Base-by-base conservation (phyloP, 2,888 invertebrate species). In the Polia nebulosa region DNA sequence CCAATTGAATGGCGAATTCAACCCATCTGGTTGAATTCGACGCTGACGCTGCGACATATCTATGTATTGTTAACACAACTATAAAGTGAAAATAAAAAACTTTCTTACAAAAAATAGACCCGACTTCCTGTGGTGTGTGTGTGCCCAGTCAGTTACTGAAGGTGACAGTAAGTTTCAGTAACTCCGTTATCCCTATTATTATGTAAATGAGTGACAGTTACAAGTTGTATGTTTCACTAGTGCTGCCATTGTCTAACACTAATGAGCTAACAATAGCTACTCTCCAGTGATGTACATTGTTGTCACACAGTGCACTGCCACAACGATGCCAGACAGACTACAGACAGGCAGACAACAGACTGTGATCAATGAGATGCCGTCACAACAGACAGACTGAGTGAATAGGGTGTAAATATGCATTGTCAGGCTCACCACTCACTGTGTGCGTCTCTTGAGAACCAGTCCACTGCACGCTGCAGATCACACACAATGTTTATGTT, bases 191-290 rank as follows among this genome's bases (percentile, higher is more conserved):
- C 9, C 7, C 8, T 15, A 25, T 4, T 34, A 25, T 57, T 51
- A 68, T 41, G 27, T 59, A 27, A 51, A 51, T 29, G n/a, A 49
- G 41, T 3, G 9, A 15, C 3, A 49, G 22, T 17, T 34, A 34
- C 11, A 17, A 17, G 1, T 5, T 27, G 25, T 1, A 47, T 36
- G 36, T n/a, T 17, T 39, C 17, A 39, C 7, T n/a, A 20, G 36
- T 29, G 36, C 11, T 59, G 34, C 39, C n/a, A 29, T 70, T 70
- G 61, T 60, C 51, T 71, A 17, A n/a, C 22, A 71, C 44, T 53
- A 13, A 44, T 36, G n/a, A 69, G 29, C 9, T 61, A 32, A 61
- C 71, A 69, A 71, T 36, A 8, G 25, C 36, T 17, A 9, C 51
- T 51, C 25, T n/a, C n/a, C n/a, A n/a, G n/a, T n/a, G n/a, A n/a